Conservation (phyloP, 2,888 invertebrate species). For the Archaeoteleia sp. region DNA sequence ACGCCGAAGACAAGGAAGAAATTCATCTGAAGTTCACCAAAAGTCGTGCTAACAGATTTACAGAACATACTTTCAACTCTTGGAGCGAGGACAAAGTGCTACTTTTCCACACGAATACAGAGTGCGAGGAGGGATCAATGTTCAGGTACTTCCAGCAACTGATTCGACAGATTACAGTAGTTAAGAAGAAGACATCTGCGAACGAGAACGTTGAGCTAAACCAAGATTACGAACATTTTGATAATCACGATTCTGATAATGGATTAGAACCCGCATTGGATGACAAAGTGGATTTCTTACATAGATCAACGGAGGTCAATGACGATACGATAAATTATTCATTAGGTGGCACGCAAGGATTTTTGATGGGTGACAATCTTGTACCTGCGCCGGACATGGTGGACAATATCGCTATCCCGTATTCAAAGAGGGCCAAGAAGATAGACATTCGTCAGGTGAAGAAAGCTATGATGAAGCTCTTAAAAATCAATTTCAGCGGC, state of each 20-base stretch:
- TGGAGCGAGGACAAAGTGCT: conserved; percentile 22
- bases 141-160: too few species aligned
- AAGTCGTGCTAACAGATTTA: conserved; percentile 2
- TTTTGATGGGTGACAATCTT: conserved; percentile 78
- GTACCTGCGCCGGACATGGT: conserved; percentile 82
- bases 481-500: conserved; percentile 64
- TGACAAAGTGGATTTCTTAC: too few species aligned
- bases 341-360: conserved; percentile 56
- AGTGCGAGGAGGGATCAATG: neutral
- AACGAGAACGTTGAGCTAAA: too few species aligned
- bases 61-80: conserved; percentile 16
- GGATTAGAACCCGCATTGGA: too few species aligned
- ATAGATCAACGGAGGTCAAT: neutral
- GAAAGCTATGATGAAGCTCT: conserved; percentile 82
- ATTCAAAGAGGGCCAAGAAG: conserved; percentile 89
- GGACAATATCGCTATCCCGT: conserved; percentile 83
- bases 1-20: neutral
- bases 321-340: conserved; percentile 6
- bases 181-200: too few species aligned
- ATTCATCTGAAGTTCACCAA: conserved; percentile 1
- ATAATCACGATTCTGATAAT: too few species aligned
- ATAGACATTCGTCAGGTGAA: conserved; percentile 91
- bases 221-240: too few species aligned
- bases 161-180: too few species aligned
- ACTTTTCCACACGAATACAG: neutral